Base-by-base conservation (phyloP, 2,888 invertebrate genomes). In the Glyphotaelius pellucidus region DNA sequence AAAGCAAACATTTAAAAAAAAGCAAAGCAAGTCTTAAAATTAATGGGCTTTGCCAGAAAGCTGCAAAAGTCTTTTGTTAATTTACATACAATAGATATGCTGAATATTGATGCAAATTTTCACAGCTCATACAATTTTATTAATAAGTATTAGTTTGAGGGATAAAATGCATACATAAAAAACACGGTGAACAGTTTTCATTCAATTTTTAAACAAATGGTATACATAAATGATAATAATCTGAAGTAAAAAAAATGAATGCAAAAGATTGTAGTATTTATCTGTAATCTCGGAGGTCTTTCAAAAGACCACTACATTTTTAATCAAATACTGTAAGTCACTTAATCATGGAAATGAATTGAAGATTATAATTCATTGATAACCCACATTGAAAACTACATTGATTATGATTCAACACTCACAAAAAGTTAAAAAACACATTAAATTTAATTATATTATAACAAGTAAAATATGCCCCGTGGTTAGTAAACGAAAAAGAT, bases 1-100 rank as follows among this genome's bases (percentile, higher is more conserved):
- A 47, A 93, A 93, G 93, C 93, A 89, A 87, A 92, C 90, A 87
- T 92, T 92, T 92, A 67, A 92, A 88, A 91, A n/a, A 47, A 93
- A 93, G 93, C 93, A 90, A 84, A 80, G 93, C 92, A 83, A 84
- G 83, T 87, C 84, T 92, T 90, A 90, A 90, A 89, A 92, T 90
- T 90, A 81, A 90, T 88, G 35, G 88, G 88, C 92, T 84, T 38
- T 85, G 88, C 84, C 79, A 32, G 88, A 35, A 89, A 80, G 88
- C 88, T 67, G 67, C 67, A 25, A 67, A 25, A n/a, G 67, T 67
- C n/a, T 25, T 67, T 67, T 67, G 67, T 67, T 67, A 67, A 67
- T n/a, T 67, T 67, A 67, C 67, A 7, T 79, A 35, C 35, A 31
- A 79, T 80, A 35, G 14, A 89, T 89, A 89, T 30, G 67, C 87